Base-by-base conservation (phyloP, 2,797 vertebrate species). In the Alfaro cultratus region DNA sequence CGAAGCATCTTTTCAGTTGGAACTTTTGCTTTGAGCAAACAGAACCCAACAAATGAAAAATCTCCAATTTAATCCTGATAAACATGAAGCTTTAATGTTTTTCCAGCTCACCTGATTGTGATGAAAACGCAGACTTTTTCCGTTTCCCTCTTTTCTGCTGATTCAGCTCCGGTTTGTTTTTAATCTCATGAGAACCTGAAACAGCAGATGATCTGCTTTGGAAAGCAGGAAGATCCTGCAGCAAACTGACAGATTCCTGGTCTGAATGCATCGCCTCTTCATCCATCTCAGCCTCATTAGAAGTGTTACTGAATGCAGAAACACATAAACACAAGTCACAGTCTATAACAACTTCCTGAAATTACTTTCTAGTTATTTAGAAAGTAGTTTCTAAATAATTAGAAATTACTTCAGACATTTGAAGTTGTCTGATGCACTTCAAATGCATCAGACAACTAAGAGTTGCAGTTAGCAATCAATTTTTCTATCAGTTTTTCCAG, bases 211-310 rank as follows among this genome's bases (percentile, higher is more conserved):
- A 34, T 41, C 34, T 77, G 21, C 12, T 83, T 36, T 53, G 70
- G 3, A 26, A 29, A 23, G 4, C 5, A 62, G 71, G 36, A 13
- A 76, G 8, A 72, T 77, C 43, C 47, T 39, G 10, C 78, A 93
- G 76, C 78, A 93, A 53, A 74, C 89, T 92, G 1, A 85, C 0
- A 29, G 87, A 91, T 68, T 88, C 83, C 31, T 86, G 60, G 13
- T 81, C 80, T 57, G 81, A 84, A 2, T 60, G 2, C 2, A 34
- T 51, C 12, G 0, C n/a, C 36, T 83, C 73, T 49, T 12, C 43
- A 41, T 53, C 78, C 46, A 0, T 34, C 49, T 78, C 45, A 2
- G 21, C 7, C n/a, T 81, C 60, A 34, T 55, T 23, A 31, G 10
- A 76, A 43, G 12, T 9, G 53, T 83, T 23, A 26, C 45, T 80